Percentiles rank a stretch among this genome's conserved stretches.
Conservation (phyloP, 2,888 invertebrate genomes). For the Luperina testacea region DNA sequence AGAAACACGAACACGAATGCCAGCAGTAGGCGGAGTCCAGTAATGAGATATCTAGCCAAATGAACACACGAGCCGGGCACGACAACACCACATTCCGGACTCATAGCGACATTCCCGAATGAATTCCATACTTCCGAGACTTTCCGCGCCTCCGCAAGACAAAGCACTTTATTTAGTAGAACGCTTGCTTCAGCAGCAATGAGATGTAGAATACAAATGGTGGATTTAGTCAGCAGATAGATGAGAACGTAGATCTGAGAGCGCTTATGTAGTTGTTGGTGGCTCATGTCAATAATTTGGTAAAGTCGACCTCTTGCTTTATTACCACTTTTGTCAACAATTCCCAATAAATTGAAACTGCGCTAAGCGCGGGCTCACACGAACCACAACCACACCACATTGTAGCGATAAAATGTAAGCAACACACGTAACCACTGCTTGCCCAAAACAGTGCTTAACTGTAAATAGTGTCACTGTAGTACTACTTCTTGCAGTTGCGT, state of each 20-base stretch:
- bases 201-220: not conserved
- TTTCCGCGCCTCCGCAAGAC: constrained; percentile 29
- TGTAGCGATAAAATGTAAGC: not conserved
- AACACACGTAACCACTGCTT: too few species aligned
- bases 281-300: not conserved
- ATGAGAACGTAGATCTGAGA: not conserved
- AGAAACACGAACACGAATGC: constrained; percentile 1
- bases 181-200: not conserved
- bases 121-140: constrained; percentile 34
- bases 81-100: constrained; percentile 42
- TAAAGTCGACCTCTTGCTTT: not conserved
- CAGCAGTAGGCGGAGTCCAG: not conserved
- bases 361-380: not conserved
- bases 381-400: not conserved
- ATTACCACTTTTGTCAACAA: not conserved
- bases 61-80: constrained; percentile 33
- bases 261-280: not conserved
- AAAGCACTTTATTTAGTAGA: constrained; percentile 55
- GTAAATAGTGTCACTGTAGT: not conserved
- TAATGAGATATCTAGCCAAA: constrained; percentile 46
- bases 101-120: constrained; percentile 42
- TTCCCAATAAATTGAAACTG: not conserved
- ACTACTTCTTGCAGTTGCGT: not conserved
- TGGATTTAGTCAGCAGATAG: not conserved
- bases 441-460: not conserved